Conservation (phyloP, 2,888 invertebrate genomes). For the Rhopalosiphum nymphaeae region DNA sequence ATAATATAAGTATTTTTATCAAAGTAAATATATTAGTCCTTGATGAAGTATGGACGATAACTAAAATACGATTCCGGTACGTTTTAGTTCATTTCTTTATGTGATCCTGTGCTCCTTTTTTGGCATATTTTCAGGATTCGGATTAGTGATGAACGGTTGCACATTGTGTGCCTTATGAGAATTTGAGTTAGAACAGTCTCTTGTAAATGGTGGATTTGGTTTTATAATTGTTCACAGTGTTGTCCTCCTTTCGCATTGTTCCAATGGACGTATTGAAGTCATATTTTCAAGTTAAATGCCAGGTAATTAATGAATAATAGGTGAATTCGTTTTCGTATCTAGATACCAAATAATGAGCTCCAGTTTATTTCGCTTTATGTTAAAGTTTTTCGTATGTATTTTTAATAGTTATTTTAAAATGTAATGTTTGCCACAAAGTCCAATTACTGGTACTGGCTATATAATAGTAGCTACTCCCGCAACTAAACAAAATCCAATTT, state of each 20-base stretch:
- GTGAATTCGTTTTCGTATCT: not conserved
- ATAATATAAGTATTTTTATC: not conserved
- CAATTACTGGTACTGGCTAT: not conserved
- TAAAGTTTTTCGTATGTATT: not conserved
- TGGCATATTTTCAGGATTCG: not conserved
- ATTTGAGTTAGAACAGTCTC: not conserved
- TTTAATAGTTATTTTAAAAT: not conserved
- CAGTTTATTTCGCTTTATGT: not conserved
- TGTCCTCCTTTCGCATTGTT: not conserved
- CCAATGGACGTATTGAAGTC: not conserved
- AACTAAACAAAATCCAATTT: conserved; percentile 17
- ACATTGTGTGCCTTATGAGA: not conserved
- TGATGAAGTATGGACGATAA: not conserved
- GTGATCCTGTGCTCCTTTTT: not conserved
- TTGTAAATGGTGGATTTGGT: not conserved
- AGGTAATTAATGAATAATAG: not conserved
- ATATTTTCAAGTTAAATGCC: not conserved
- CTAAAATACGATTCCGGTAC: not conserved
- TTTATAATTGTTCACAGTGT: not conserved
- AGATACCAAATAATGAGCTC: not conserved
- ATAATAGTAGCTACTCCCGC: not conserved
- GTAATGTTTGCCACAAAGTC: not conserved
- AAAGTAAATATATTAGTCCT: not conserved
- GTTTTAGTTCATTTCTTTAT: not conserved
- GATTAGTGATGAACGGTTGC: not conserved